Base-by-base conservation (phyloP, 2,797 vertebrate species). In the Myotis myotis region DNA sequence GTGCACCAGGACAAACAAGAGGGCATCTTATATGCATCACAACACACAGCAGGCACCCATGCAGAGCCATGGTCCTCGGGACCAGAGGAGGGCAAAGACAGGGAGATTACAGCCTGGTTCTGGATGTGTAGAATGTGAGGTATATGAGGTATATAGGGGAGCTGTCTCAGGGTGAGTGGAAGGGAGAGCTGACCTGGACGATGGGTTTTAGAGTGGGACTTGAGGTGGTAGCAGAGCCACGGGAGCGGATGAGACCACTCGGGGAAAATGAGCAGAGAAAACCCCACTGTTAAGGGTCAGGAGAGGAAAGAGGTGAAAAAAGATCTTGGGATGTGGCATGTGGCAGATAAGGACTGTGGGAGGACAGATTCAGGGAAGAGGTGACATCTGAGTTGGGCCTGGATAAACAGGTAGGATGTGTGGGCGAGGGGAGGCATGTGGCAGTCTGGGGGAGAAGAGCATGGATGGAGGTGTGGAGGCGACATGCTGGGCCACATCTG, bases 401-500 rank as follows among this genome's bases (percentile, higher is more conserved):
- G 57, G 36, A 33, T 53, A 28, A 71, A 23, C 22, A 51, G 72
- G 49, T 4, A 10, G 51, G 47, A 25, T 16, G 49, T 17, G 38
- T 28, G 25, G 81, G 15, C 15, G 5, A 78, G 20, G 8, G 66
- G 71, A 60, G 55, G 33, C 41, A 41, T 9, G 33, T 3, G 7
- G 33, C 20, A 2, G 1, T 9, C 51, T 13, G 33, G 8, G 17
- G 66, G 62, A 70, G 22, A 57, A n/a, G 9, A 33, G 19, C 12
- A 17, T 0, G 49, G 49, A n/a, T 1, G 16, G n/a, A 44, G 23
- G 22, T 17, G 36, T 3, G 12, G 72, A 44, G 19, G 20, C n/a
- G 38, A 68, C 23, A 13, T 1, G 51, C 23, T 12, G 17, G 53
- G 49, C n/a, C 0, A 4, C 2, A 3, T 49, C 0, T 44, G 55